Base-by-base conservation (phyloP, 1,140 invertebrate species). In the Ridgeia piscesae region DNA sequence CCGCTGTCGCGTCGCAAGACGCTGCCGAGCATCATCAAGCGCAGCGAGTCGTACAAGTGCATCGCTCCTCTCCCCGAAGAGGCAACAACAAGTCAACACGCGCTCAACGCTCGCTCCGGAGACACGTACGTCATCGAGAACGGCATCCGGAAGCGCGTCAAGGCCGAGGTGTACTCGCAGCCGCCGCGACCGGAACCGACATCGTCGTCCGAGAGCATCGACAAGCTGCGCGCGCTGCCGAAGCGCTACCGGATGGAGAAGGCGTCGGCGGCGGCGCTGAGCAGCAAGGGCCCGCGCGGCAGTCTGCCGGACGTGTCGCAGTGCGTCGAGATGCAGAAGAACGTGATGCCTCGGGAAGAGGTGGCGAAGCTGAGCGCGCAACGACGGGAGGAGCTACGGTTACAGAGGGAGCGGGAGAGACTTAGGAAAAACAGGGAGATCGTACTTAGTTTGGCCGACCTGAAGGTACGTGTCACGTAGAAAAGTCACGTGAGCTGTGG, bases 281-380 rank as follows among this genome's bases (percentile, higher is more conserved):
- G 91, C 17, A 93, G 94, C 34, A 77, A 77, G 58, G 94, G 93
- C 27, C 94, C 95, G 33, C 94, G 95, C 48, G 96, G 96, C 34
- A 96, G 98, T 94, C 97, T 99, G 96, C 99, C 99, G 33, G 99
- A 99, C 96, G 98, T 96, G 98, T 95, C 98, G 91, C 93, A 88
- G 94, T 95, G 92, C 34, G 92, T 91, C 93, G 97, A 97, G 92
- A 94, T 95, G 91, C 94, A 94, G 88, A 35, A 97, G 92, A 97
- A 97, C 92, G 97, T 98, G 77, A 98, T 99, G 97, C 98, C 98
- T 27, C 97, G 99, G 92, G 98, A 99, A 96, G 99, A 99, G 96
- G 98, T 99, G 9, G 98, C 98, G 91, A 97, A 97, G 31, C 97
- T 99, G 94, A 98, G 98, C 94, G 98, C 98, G 92, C 98, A 98